Base-by-base conservation (phyloP, 2,888 invertebrate species). In the Mactromeris polynyma region DNA sequence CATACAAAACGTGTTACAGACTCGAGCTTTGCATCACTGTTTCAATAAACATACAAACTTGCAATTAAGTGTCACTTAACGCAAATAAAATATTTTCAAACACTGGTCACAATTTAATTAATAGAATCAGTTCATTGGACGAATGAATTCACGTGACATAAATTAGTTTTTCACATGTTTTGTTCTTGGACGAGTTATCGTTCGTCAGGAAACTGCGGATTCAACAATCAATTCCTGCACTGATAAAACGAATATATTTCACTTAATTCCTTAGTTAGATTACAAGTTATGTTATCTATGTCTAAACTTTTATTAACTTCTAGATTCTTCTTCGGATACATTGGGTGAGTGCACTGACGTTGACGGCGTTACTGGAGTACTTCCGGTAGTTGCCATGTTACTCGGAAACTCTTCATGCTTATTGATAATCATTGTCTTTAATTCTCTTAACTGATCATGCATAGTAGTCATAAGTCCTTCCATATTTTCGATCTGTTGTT, bases 391-490 rank as follows among this genome's bases (percentile, higher is more conserved):
- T 31, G 73, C 42, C 31, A 31, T 2, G 31, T 31, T 69, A 73
- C 83, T 83, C 40, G 9, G 73, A 42, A 79, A n/a, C 17, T 42
- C 40, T 40, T 33, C 40, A 14, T 40, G 21, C 36, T 79, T 83
- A 79, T 90, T 89, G 46, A 84, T 87, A 26, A 90, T 73, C 36
- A 90, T 78, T 54, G 69, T 81, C 46, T 78, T 90, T 78, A 95
- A 90, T 81, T 95, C 95, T 14, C 78, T 64, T 73, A 95, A 87
- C 80, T 94, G 93, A 38, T 89, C 88, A 64, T 93, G 91, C 92
- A 95, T 93, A 85, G 87, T 91, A n/a, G 93, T 80, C 69, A 93
- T 87, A 84, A 94, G 82, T 17, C 93, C 89, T 89, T 95, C 95
- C 86, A 95, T 89, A 40, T 89, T 90, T 51, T 92, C 90, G 17